Conservation (phyloP, 2,113 vertebrate genomes). For the Malurus melanocephalus region DNA sequence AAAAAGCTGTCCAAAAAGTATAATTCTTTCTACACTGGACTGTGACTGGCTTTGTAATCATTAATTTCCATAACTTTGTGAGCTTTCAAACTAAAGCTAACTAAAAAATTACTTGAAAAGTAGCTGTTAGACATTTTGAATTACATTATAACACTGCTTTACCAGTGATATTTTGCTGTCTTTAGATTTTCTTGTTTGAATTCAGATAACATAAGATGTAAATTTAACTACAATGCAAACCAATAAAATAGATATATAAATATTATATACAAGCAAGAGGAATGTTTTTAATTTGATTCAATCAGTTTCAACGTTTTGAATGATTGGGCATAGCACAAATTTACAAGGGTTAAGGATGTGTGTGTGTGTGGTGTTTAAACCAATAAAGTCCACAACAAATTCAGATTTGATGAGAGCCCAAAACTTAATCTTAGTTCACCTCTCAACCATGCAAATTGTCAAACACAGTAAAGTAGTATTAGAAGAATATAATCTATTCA, state of each 20-base stretch:
- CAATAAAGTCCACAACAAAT: neutral
- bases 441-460: neutral
- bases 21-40: neutral
- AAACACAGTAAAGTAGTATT: neutral
- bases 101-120: neutral
- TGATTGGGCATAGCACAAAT: neutral
- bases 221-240: neutral
- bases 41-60: neutral
- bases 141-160: neutral
- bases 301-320: neutral
- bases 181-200: neutral
- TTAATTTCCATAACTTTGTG: neutral
- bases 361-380: neutral
- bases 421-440: neutral
- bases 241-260: neutral
- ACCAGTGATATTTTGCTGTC: neutral
- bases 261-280: neutral
- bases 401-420: neutral
- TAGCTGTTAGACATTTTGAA: neutral
- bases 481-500: neutral
- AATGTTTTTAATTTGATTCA: neutral
- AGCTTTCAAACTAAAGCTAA: neutral
- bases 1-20: neutral
- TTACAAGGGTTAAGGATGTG: rapidly evolving
- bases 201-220: neutral